Conservation (phyloP, 30 jellyfish, hydroid and myxozoan species). For the Cassiopea xamachana region DNA sequence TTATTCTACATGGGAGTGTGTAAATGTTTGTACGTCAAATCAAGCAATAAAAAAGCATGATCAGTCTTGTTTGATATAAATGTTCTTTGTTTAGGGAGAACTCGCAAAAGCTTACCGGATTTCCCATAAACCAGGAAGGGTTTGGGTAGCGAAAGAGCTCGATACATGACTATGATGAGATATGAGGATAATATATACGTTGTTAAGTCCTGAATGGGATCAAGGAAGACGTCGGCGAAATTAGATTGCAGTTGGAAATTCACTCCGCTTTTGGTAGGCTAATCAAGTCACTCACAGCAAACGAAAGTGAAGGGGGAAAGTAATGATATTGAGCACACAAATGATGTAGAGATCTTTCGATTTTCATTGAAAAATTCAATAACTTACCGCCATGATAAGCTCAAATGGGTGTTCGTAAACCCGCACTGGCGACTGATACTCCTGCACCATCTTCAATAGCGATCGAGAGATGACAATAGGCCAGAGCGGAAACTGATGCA, state of each 20-base stretch:
- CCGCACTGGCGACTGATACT: constrained; percentile 94
- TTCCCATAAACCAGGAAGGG: not conserved
- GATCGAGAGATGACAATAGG: not conserved
- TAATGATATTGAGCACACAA: not conserved
- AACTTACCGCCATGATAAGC: constrained; percentile 91
- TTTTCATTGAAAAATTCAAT: not conserved
- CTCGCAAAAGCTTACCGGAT: not conserved
- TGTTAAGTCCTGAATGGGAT: not conserved
- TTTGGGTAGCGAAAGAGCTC: not conserved
- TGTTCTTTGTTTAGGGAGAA: not conserved
- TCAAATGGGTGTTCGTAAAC: constrained; percentile 95
- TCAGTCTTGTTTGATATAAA: not conserved
- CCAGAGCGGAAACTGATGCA: not conserved
- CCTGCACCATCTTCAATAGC: constrained; percentile 84
- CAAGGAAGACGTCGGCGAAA: not conserved
- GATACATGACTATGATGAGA: not conserved
- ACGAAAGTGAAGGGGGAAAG: not conserved
- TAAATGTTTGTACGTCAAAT: not conserved
- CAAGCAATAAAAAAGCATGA: not conserved
- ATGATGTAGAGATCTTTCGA: not conserved
- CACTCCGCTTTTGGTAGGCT: not conserved
- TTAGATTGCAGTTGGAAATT: not conserved
- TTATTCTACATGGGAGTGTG: too few relatives aligned
- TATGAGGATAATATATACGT: not conserved
- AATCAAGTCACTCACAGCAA: not conserved